Base-by-base conservation (phyloP, 2,888 invertebrate species). In the Tenthredo notha region DNA sequence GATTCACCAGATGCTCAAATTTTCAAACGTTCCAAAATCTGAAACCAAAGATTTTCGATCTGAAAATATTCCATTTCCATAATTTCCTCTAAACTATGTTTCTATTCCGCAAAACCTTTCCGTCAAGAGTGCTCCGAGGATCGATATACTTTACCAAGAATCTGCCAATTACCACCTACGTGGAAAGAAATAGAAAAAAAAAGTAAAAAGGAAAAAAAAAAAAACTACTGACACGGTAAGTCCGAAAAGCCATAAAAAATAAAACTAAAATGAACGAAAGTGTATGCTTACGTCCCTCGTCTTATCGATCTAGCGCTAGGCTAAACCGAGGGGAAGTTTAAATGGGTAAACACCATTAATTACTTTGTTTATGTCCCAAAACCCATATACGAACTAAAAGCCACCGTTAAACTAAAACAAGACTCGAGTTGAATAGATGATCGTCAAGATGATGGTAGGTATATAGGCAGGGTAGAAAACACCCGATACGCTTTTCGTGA, bases 351-450 rank as follows among this genome's bases (percentile, higher is more conserved):
- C 40, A 80, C 80, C 80, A 80, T 80, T 80, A 80, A 80, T 80
- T 80, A 61, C 80, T 80, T 80, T 80, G 80, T 80, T 80, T 80
- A 58, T 80, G 80, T 80, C 80, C 80, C 78, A 61, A 80, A 80
- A 80, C 37, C 61, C 77, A 50, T 54, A 54, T 74, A 74, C n/a
- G 50, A 54, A 77, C 80, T 80, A 61, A 58, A 80, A 77, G 77
- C 77, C 50, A 21, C 54, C 75, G 47, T 75, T 75, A 75, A 75
- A 25, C 25, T 75, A 47, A 47, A 75, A 75, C 47, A 47, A 47
- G 47, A 75, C n/a, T 43, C 75, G 54, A 54, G 29, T 18, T 15
- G 15, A 15, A 50, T 54, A 33, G 47, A 33, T 6, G 54, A 54
- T 54, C 47, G 54, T 33, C 50, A 40, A 74, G n/a, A 74, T 10